Evolutionary conservation across 2,888 invertebrate genomes (phyloP).

Genomic region (Brenthis hecate): DNA sequence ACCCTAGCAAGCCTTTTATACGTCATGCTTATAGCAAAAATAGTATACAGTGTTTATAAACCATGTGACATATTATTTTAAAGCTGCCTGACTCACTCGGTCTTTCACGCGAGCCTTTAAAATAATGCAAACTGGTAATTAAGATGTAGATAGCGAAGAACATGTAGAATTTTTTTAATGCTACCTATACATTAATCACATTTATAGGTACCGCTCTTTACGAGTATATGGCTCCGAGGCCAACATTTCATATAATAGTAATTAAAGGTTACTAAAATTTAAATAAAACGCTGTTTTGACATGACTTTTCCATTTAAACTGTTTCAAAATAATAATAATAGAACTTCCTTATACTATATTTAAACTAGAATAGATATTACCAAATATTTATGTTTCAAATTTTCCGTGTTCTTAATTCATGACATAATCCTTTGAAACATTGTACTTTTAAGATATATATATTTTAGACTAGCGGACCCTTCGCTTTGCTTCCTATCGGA

Average conservation of each 20-base stretch:
- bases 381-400: no score
- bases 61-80: constrained; percentile 29
- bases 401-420: no score
- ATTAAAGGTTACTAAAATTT: neutral
- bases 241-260: neutral
- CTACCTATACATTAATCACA: constrained; percentile 27
- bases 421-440: no score
- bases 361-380: no score
- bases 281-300: constrained; percentile 3
- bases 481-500: neutral
- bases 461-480: neutral
- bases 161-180: constrained; percentile 29
- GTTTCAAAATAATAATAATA: neutral
- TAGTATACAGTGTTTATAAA: constrained; percentile 5
- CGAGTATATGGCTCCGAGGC: constrained; percentile 11
- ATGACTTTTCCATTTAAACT: neutral
- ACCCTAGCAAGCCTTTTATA: neutral
- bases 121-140: constrained; percentile 39
- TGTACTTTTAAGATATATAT: no score
- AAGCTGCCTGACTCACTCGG: constrained; percentile 2
- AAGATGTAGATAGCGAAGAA: constrained; percentile 36
- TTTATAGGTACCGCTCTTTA: constrained; percentile 12
- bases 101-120: constrained; percentile 31
- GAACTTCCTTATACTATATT: neutral
- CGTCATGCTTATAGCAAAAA: constrained; percentile 15